Evolutionary conservation across 2,888 invertebrate species (phyloP).

Genomic region (Drosophila cracens): DNA sequence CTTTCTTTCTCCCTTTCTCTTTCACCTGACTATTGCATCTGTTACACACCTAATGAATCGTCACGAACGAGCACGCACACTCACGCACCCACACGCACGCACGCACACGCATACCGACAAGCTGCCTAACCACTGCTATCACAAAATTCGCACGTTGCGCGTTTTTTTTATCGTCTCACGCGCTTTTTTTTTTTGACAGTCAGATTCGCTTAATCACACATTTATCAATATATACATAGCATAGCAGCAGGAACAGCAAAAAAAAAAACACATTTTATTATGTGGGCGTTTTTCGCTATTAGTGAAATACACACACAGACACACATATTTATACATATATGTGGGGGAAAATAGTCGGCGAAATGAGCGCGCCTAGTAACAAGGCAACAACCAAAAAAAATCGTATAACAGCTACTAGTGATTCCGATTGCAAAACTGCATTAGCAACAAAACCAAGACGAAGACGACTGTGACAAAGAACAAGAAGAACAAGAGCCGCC

Average conservation of each 20-base stretch:
- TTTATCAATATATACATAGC: slow-evolving; percentile 6
- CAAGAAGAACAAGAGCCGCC: slow-evolving; percentile 11
- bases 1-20: neutral
- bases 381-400: slow-evolving; percentile 32
- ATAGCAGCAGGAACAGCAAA: slow-evolving; percentile 6
- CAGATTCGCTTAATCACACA: slow-evolving; percentile 17
- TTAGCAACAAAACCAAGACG: slow-evolving; percentile 4
- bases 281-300: slow-evolving; percentile 53
- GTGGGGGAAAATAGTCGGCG: neutral
- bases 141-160: slow-evolving; percentile 27
- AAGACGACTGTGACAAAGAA: neutral
- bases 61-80: slow-evolving; percentile 32
- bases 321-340: neutral
- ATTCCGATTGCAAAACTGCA: slow-evolving; percentile 2
- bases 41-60: slow-evolving; percentile 51
- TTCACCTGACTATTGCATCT: slow-evolving; percentile 17
- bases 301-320: slow-evolving; percentile 17
- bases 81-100: neutral
- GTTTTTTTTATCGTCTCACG: slow-evolving; percentile 45
- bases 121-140: slow-evolving; percentile 18
- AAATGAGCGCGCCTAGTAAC: slow-evolving; percentile 33
- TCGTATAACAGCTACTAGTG: neutral
- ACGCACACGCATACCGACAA: slow-evolving; percentile 3
- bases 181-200: slow-evolving; percentile 44
- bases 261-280: slow-evolving; percentile 17